Evolutionary conservation across 2,113 vertebrate genomes (phyloP).

Genomic region (Chaetops frenatus): DNA sequence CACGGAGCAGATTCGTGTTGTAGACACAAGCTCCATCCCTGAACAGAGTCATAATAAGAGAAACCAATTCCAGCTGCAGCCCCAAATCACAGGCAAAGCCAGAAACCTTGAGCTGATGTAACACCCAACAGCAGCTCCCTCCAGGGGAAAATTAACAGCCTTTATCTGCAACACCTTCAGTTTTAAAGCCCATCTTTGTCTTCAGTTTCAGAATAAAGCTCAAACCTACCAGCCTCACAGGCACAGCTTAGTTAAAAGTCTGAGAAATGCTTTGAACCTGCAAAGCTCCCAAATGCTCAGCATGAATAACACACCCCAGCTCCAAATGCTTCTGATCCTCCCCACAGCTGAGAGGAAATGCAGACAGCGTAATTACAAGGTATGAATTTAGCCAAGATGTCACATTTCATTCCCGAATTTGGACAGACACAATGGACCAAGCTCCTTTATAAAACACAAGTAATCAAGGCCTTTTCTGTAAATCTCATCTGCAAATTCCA

Average conservation of each 20-base stretch:
- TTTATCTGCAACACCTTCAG: not conserved
- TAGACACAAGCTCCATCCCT: not conserved
- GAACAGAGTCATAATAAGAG: not conserved
- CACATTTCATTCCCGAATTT: not conserved
- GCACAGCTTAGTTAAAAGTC: slow-evolving; percentile 36
- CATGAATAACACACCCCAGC: slow-evolving; percentile 9
- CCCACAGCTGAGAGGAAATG: slow-evolving; percentile 44
- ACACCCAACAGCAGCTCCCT: not conserved
- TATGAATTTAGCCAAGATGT: slow-evolving; percentile 17
- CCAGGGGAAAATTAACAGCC: not conserved
- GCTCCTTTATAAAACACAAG: not conserved
- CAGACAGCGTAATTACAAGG: slow-evolving; percentile 49
- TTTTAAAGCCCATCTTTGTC: not conserved
- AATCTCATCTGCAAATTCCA: slow-evolving; percentile 25
- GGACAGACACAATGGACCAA: slow-evolving; percentile 10
- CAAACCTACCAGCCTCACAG: not conserved
- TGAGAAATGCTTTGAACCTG: slow-evolving; percentile 34
- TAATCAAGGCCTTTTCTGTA: slow-evolving; percentile 39
- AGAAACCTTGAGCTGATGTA: not conserved
- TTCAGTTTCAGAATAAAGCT: not conserved
- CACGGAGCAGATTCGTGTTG: not conserved
- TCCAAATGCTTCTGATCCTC: slow-evolving; percentile 10
- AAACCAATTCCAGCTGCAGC: not conserved
- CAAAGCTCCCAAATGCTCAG: not conserved
- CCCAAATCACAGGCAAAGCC: not conserved